These are phyloP conservation scores for Philereme transversata DNA, from an alignment of 2,888 invertebrate species.

Conservation along the genomic window DNA sequence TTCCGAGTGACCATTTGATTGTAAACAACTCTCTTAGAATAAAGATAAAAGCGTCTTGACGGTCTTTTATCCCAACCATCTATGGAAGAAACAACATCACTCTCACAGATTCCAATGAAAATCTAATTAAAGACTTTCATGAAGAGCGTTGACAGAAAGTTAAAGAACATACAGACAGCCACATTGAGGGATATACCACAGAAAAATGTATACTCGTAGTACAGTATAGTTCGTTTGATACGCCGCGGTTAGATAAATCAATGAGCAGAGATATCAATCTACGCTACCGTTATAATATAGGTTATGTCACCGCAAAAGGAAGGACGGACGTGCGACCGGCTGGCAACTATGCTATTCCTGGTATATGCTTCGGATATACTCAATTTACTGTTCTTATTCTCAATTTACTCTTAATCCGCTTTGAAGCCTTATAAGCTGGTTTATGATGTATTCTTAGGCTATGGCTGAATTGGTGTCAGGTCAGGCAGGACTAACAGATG, in stretches of 20 bases:
- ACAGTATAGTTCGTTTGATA: constrained; percentile 25
- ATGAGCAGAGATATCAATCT: constrained; percentile 34
- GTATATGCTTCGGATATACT: constrained; percentile 38
- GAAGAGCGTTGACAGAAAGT: constrained; percentile 22
- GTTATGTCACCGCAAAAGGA: constrained; percentile 72
- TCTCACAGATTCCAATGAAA: constrained; percentile 28
- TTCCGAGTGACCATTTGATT: not conserved
- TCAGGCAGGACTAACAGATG: constrained; percentile 38
- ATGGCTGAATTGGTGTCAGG: constrained; percentile 28
- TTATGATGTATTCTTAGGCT: constrained; percentile 32
- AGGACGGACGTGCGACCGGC: constrained; percentile 54
- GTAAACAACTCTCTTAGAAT: not conserved
- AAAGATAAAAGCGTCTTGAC: not conserved
- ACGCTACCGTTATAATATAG: constrained; percentile 66
- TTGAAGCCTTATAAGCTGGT: constrained; percentile 30
- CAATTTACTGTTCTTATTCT: constrained; percentile 58
- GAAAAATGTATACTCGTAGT: constrained; percentile 11
- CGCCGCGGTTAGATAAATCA: constrained; percentile 34
- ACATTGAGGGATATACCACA: constrained; percentile 12
- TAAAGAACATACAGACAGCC: constrained; percentile 9
- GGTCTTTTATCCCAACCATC: constrained; percentile 5
- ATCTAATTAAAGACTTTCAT: constrained; percentile 30
- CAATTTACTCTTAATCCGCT: constrained; percentile 62
- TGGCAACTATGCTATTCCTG: constrained; percentile 48
- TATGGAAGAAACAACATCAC: constrained; percentile 17